Evolutionary conservation across 2,113 vertebrate species (phyloP), one percentile per base, ranked within the genome.

Genomic region (Malaclemys terrapin): DNA sequence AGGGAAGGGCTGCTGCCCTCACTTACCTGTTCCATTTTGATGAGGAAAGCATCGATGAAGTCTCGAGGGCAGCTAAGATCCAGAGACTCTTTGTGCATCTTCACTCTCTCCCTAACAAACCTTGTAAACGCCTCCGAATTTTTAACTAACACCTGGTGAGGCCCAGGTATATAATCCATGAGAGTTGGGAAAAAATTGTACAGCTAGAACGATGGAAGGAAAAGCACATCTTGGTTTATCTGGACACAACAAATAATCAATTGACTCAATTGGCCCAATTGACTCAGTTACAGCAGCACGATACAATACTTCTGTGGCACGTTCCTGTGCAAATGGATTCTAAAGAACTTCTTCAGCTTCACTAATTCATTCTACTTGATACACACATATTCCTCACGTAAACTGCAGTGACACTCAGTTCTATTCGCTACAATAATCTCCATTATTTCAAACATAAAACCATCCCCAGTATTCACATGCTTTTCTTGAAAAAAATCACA

Each of bases 31-130:
- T 98, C 84, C 8, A 98, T 97, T 97, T 98, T 98, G 45, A 97
- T 95, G 69, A 99, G 98, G 93, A 99, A 99, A 88, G 98, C 98
- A 97, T 99, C 99, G 5, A 99, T 98, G 86, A 97, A 99, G 93
- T 99, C 99, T 93, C 98, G 94, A 12, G 98, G 98, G 53, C 95
- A 97, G 80, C n/a, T 84, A 3, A 95, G 96, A 87, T 99, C 98
- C 83, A 98, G 45, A 2, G 97, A 98, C 38, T 98, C 75, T 92
- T 97, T 84, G 62, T 99, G 99, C 82, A 98, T 96, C 2, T 81
- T 89, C 87, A 98, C n/a, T 24, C 98, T 98, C 29, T 65, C 93
- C 53, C 45, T 27, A 84, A 97, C 14, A 94, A 99, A 98, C 14
- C 3, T 5, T 72, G 87, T 78, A 50, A 98, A 0, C 42, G 87